Evolutionary conservation across 2,888 invertebrate genomes (phyloP).

Genomic region (Coleophora deauratella): DNA sequence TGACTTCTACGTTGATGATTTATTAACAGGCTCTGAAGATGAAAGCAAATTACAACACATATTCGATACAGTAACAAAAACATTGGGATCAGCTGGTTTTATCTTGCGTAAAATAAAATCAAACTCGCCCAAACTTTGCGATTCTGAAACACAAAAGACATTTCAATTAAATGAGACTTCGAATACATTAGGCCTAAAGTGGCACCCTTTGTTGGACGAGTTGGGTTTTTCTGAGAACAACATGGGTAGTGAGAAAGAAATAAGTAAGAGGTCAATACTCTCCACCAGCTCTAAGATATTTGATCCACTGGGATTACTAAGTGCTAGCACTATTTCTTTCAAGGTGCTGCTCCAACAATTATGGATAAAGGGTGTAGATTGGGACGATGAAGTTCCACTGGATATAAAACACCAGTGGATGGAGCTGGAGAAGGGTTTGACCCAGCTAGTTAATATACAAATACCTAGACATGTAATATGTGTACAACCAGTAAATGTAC

Average conservation of each 20-base stretch:
- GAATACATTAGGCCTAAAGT: constrained; percentile 15
- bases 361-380: background rate
- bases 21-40: constrained; percentile 14
- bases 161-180: constrained; percentile 11
- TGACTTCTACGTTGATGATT: constrained; percentile 24
- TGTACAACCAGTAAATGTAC: background rate
- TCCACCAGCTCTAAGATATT: background rate
- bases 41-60: constrained; percentile 8
- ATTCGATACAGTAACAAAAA: constrained; percentile 8
- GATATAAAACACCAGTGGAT: background rate
- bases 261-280: background rate
- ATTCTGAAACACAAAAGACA: constrained; percentile 3
- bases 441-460: background rate
- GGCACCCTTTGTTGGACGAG: constrained; percentile 11
- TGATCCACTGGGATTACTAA: background rate
- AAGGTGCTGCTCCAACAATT: background rate
- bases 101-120: constrained; percentile 19
- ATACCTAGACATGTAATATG: constrained; percentile 1
- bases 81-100: constrained; percentile 17
- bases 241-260: too few relatives aligned
- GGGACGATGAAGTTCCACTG: background rate
- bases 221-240: constrained; percentile 11
- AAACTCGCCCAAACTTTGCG: constrained; percentile 12
- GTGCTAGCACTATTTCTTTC: background rate
- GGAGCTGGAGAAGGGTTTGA: background rate